Conservation (phyloP, 1,140 invertebrate genomes). For the Himalopsyche phryganea region DNA sequence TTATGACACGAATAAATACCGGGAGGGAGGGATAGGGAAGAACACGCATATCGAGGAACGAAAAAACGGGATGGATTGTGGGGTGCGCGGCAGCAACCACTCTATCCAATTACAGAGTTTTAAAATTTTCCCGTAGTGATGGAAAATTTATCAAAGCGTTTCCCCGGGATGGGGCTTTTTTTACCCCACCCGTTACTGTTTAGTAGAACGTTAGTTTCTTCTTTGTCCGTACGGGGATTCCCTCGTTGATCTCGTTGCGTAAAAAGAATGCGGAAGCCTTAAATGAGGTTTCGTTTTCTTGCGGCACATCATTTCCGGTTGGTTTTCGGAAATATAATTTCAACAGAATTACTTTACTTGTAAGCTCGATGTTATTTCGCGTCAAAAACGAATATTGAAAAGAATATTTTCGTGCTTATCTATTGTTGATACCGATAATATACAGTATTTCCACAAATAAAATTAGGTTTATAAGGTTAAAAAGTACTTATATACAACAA, state of each 20-base stretch:
- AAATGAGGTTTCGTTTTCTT: too few species aligned
- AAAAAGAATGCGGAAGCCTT: background rate
- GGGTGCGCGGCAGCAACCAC: background rate
- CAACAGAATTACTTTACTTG: too few species aligned
- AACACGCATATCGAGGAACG: background rate
- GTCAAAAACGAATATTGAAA: too few species aligned
- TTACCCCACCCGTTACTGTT: background rate
- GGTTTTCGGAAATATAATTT: too few species aligned
- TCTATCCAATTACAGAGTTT: slow-evolving; percentile 5
- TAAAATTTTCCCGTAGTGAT: background rate
- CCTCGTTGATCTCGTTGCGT: background rate
- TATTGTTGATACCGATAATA: too few species aligned
- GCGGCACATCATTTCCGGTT: too few species aligned
- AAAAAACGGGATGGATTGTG: background rate
- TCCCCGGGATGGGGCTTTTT: background rate
- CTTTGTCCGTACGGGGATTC: background rate
- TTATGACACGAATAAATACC: background rate
- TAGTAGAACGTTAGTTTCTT: background rate
- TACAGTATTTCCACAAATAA: too few species aligned
- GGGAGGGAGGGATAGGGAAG: background rate
- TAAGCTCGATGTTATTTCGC: too few species aligned
- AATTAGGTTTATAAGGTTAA: too few species aligned
- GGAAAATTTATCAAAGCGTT: slow-evolving; percentile 3
- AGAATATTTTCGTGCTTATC: too few species aligned
- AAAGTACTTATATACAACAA: too few species aligned